Evolutionary conservation across 2,113 vertebrate genomes (phyloP), one percentile per base, ranked within the genome.

Genomic region (Paraplagusia blochii): DNA sequence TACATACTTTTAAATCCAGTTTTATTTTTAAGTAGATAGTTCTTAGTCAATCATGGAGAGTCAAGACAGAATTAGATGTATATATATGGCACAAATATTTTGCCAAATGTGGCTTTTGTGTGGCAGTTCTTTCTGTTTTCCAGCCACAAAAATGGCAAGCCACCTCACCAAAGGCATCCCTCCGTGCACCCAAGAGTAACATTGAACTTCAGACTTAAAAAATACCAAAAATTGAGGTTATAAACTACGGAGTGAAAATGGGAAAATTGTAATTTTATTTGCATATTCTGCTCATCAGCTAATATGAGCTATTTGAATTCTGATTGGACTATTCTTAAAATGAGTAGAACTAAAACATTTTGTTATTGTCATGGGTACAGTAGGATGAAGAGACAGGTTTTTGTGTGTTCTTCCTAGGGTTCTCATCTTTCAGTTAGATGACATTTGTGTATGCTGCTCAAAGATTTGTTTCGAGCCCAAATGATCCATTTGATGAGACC

Each of bases 401-500:
- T 36, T 47, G 43, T 11, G 15, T 44, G 58, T 57, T 39, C 42
- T n/a, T 13, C 13, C 19, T 49, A 11, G 2, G 22, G 22, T 29
- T n/a, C n/a, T n/a, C 54, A 58, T 63, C 16, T 63, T 53, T 76
- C 49, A 65, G 18, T 54, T 6, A 0, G 40, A 29, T 54, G 46
- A 10, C 44, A 15, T 61, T 57, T 66, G 55, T 72, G 18, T 69
- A 45, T 1, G 1, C 17, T 43, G 69, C 36, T 61, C 36, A 43
- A 51, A 48, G 47, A 55, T 62, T 56, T 56, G 66, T 74, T 69
- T 48, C n/a, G 47, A 52, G 48, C 42, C 11, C 1, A 54, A 60
- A 1, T n/a, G 38, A 35, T 18, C 3, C 42, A 15, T 74, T 55
- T 72, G 52, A 76, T 74, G 66, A 59, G 44, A 60, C 60, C 48